Conservation (phyloP, 2,888 invertebrate genomes). For the Halictus ligatus region DNA sequence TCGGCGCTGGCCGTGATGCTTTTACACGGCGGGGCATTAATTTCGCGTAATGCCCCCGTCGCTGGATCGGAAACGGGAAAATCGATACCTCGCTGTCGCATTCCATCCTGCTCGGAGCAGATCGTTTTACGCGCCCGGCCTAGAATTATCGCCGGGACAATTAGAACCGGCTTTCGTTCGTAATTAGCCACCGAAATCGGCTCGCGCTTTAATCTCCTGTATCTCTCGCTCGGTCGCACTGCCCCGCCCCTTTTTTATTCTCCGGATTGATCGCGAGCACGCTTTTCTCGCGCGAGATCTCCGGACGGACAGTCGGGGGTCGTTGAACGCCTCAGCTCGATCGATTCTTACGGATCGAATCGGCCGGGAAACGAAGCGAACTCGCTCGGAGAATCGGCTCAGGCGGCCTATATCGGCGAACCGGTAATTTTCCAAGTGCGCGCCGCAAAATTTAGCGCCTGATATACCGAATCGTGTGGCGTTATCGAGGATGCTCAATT, state of each 20-base stretch:
- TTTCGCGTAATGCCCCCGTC: slow-evolving; percentile 41
- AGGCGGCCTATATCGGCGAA: not conserved
- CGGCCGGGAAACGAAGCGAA: not conserved
- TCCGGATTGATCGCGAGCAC: not conserved
- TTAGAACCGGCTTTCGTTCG: slow-evolving; percentile 28
- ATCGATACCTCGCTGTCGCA: slow-evolving; percentile 50
- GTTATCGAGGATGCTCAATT: slow-evolving; percentile 72
- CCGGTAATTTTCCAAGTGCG: slow-evolving; percentile 36
- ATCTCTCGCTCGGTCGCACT: not conserved
- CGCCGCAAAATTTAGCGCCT: slow-evolving; percentile 38
- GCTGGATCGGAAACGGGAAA: slow-evolving; percentile 49
- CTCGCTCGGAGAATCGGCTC: slow-evolving; percentile 7
- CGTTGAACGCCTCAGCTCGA: not conserved
- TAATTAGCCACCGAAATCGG: slow-evolving; percentile 38
- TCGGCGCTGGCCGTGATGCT: slow-evolving; percentile 36
- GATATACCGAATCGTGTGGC: slow-evolving; percentile 54
- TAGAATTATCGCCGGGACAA: slow-evolving; percentile 27
- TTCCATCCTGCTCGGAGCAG: slow-evolving; percentile 41
- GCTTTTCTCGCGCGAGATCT: not conserved
- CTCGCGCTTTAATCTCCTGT: slow-evolving; percentile 19
- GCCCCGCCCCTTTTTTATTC: not conserved
- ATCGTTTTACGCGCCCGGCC: slow-evolving; percentile 36
- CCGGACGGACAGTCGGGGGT: too few relatives aligned
- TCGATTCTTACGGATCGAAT: not conserved
- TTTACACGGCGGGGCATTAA: slow-evolving; percentile 51